Evolutionary conservation across 2,888 invertebrate genomes (phyloP).

Genomic region (Uloborus plumipes): DNA sequence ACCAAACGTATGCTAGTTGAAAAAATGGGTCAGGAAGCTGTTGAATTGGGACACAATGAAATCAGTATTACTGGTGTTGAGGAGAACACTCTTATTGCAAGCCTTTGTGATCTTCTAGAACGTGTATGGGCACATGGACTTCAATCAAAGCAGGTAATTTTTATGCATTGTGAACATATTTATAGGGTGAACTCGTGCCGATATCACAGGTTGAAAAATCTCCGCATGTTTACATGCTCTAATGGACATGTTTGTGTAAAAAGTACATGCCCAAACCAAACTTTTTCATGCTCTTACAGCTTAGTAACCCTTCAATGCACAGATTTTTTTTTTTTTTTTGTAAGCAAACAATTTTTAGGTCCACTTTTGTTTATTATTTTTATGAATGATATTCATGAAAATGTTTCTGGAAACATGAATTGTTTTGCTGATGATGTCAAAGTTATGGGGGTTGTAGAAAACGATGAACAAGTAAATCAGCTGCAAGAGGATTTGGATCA

Average conservation of each 20-base stretch:
- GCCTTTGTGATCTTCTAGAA: conserved; percentile 95
- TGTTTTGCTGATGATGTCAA: too few species aligned
- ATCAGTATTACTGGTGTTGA: conserved; percentile 83
- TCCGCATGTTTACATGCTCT: neutral
- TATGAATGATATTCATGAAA: too few species aligned
- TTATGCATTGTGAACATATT: neutral
- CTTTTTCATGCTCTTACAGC: too few species aligned
- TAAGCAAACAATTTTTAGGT: too few species aligned
- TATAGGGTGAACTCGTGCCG: neutral
- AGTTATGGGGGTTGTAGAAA: too few species aligned
- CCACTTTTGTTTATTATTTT: too few species aligned
- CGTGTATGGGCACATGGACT: conserved; percentile 98
- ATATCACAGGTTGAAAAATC: neutral
- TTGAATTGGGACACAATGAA: conserved; percentile 89
- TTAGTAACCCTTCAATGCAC: too few species aligned
- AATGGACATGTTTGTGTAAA: neutral
- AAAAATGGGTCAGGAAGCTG: conserved; percentile 96
- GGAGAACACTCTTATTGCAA: conserved; percentile 98
- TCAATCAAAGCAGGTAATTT: conserved; percentile 79
- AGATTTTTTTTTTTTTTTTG: too few species aligned
- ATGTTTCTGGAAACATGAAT: too few species aligned
- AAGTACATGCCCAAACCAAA: too few species aligned
- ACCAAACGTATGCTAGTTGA: conserved; percentile 99
- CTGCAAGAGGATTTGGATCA: too few species aligned
- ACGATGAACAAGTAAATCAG: too few species aligned